Evolutionary conservation across 2,888 invertebrate genomes (phyloP), one percentile per base, ranked within the genome.

Genomic region (Proisotoma minuta): DNA sequence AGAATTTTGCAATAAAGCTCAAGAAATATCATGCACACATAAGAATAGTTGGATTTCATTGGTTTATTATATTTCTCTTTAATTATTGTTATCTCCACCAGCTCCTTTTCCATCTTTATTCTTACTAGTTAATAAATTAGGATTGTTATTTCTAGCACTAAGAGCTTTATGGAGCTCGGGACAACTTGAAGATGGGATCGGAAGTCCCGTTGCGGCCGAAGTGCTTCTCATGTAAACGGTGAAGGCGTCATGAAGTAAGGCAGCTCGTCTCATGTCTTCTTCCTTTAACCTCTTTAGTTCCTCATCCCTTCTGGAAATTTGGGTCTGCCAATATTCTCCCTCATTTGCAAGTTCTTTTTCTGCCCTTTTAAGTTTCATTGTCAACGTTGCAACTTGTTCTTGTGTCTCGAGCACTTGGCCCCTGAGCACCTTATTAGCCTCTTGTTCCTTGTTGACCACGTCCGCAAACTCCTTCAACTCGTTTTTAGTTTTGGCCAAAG

Each of bases 231-330:
- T 66, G 39, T 71, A 71, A 1, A 64, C 64, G 12, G 62, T 57
- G 50, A 71, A 71, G 10, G 71, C 69, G 40, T 71, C 71, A 34
- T 71, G 64, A 0, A 71, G 52, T 1, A 71, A 53, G 2, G 62
- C 66, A 56, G 71, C 71, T 49, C 71, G 53, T 56, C 66, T 54
- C 69, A 71, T 69, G 48, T 71, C 71, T 47, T 71, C 71, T 39
- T 68, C 65, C 65, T 71, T 71, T 27, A 69, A 29, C 29, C 71
- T 57, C 3, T 26, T 23, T 8, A 71, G 57, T 26, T 71, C 71
- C 18, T 62, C 63, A 29, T 69, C 68, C n/a, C 66, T 52, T 29
- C 71, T 27, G 43, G 66, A 64, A 22, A 69, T 57, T 58, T 68
- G 71, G 10, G 54, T 49, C 50, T 68, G 68, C 69, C 65, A 71